Percentiles rank a stretch among this genome's conserved stretches.
Conservation (phyloP, 2,888 invertebrate species). For the Amblyteles armatorius region DNA sequence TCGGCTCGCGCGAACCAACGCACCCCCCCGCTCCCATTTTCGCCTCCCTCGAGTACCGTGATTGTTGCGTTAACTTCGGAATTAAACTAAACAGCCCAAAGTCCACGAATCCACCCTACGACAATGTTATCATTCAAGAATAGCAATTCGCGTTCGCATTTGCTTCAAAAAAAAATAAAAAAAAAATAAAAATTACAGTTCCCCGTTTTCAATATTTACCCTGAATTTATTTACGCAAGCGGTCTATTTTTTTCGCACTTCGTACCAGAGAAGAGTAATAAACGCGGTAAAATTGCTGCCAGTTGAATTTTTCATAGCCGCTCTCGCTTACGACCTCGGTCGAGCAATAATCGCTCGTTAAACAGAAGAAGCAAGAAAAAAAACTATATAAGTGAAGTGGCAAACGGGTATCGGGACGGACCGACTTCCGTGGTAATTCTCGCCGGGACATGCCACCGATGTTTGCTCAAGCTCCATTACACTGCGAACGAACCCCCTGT, state of each 20-base stretch:
- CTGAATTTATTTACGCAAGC: slow-evolving; percentile 45
- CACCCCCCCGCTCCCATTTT: background rate
- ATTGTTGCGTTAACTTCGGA: slow-evolving; percentile 38
- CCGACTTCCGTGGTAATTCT: slow-evolving; percentile 47
- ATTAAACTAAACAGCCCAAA: slow-evolving; percentile 35
- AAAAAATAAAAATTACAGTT: background rate
- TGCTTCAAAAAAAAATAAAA: background rate
- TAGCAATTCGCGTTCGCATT: background rate
- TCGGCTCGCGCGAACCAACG: background rate
- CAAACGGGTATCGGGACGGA: slow-evolving; percentile 29
- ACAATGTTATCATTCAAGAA: no score
- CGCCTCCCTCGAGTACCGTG: slow-evolving; percentile 13
- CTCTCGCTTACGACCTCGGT: slow-evolving; percentile 17
- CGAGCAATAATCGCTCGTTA: slow-evolving; percentile 71
- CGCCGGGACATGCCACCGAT: slow-evolving; percentile 74
- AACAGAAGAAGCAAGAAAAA: slow-evolving; percentile 61
- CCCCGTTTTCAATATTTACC: slow-evolving; percentile 14
- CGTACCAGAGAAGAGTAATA: slow-evolving; percentile 23
- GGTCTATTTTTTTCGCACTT: slow-evolving; percentile 51
- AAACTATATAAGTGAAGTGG: slow-evolving; percentile 41
- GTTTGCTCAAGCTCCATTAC: slow-evolving; percentile 75
- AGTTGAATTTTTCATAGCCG: slow-evolving; percentile 33
- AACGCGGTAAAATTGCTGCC: slow-evolving; percentile 4
- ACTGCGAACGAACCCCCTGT: slow-evolving; percentile 49
- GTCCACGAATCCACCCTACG: background rate